Percentiles rank a stretch among this genome's conserved stretches.
These are phyloP conservation scores for Diadegma fenestrale DNA, from an alignment of 2,888 invertebrate species.

Conservation along the genomic window DNA sequence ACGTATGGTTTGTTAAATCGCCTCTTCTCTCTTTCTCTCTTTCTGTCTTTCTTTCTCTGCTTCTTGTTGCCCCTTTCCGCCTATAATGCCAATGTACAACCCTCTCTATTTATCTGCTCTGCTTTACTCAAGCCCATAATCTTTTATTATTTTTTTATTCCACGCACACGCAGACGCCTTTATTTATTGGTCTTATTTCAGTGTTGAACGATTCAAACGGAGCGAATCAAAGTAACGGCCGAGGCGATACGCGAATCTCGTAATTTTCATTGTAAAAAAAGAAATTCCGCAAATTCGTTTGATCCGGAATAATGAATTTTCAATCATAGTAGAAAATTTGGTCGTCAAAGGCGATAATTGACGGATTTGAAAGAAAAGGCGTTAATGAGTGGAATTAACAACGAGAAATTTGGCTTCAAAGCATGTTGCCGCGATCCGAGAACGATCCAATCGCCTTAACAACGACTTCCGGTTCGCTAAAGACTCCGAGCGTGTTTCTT, in stretches of 20 bases:
- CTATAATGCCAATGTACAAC: conserved; percentile 47
- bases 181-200: conserved; percentile 26
- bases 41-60: conserved; percentile 36
- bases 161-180: conserved; percentile 1
- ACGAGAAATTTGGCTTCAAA: conserved; percentile 47
- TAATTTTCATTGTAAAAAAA: neutral
- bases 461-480: conserved; percentile 77
- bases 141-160: conserved; percentile 36
- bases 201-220: conserved; percentile 5
- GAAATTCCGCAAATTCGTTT: neutral
- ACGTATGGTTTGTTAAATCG: conserved; percentile 85
- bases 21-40: conserved; percentile 65
- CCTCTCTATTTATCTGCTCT: conserved; percentile 56
- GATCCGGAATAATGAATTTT: neutral
- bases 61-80: conserved; percentile 39
- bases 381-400: neutral
- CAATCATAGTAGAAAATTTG: no score
- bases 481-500: conserved; percentile 51
- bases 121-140: conserved; percentile 34
- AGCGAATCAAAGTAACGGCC: conserved; percentile 34
- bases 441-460: conserved; percentile 76
- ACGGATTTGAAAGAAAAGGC: neutral
- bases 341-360: neutral
- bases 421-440: conserved; percentile 62
- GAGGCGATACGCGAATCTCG: neutral